A percentile compares a stretch with the other conserved stretches of the same genome.
These are phyloP conservation scores for Oikopleura vanhoeffeni DNA, from an alignment of 23 tunicate species.

Conservation along the genomic window DNA sequence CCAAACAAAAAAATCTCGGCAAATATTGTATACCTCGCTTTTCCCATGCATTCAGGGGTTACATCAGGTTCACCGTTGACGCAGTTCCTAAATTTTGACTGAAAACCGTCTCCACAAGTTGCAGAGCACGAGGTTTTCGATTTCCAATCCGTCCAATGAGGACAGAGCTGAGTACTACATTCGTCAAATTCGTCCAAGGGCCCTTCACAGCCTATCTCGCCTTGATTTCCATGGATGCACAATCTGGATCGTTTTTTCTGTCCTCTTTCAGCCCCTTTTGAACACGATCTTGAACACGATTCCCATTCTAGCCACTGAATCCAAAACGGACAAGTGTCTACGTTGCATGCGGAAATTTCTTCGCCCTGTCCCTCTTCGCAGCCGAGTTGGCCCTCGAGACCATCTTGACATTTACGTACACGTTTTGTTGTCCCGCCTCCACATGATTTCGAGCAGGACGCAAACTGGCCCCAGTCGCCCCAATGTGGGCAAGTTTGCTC, in stretches of 20 bases:
- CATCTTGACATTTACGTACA: slow-evolving; percentile 30
- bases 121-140: slow-evolving; percentile 32
- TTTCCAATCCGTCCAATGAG: slow-evolving; percentile 47
- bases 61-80: slow-evolving; percentile 40
- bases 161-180: slow-evolving; percentile 38
- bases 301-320: slow-evolving; percentile 23
- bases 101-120: slow-evolving; percentile 45
- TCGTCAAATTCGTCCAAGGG: background rate
- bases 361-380: slow-evolving; percentile 27
- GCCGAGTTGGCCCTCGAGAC: slow-evolving; percentile 30
- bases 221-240: slow-evolving; percentile 37
- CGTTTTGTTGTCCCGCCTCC: slow-evolving; percentile 16
- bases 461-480: background rate
- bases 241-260: slow-evolving; percentile 19
- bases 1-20: too few relatives aligned
- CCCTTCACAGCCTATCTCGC: slow-evolving; percentile 47
- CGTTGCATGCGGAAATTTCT: slow-evolving; percentile 22
- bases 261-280: background rate
- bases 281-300: slow-evolving; percentile 19
- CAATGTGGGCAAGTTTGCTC: background rate
- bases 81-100: slow-evolving; percentile 27
- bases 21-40: too few relatives aligned
- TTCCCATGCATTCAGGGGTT: background rate
- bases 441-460: background rate
- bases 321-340: slow-evolving; percentile 31